Evolutionary conservation across 1,140 invertebrate genomes (phyloP), one percentile per base, ranked within the genome.

Genomic region (Samia ricini): DNA sequence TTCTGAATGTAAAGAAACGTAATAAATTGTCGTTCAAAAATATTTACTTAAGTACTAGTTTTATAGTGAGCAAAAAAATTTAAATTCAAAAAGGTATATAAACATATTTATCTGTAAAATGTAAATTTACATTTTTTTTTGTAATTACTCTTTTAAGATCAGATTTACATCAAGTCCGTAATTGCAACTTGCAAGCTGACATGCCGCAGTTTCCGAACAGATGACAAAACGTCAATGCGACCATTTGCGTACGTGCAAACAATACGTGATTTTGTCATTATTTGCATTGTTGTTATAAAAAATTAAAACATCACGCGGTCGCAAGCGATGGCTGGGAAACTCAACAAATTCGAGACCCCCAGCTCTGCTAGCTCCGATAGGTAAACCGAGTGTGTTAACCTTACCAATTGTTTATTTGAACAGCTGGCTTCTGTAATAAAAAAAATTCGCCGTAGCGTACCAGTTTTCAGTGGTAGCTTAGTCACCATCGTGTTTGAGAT

Each of bases 331-430:
- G 93, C 94, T 89, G 93, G 93, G 59, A 94, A 94, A 84, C 80
- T 94, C 76, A 92, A 92, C 74, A 92, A 92, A 74, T 93, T 94
- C 72, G 95, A 96, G 90, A 95, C 95, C 72, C 94, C 95, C 55
- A 96, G 95, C 76, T 96, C 95, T 57, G 95, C 95, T 61, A 96
- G 95, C 89, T 96, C 95, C 26, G 95, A 96, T 86, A 96, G 95
- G 95, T 96, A 93, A 88, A 81, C 61, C 74, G 74, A 74, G 77
- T 77, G 74, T 76, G 77, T 64, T 85, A 85, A 85, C 71, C 77
- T 80, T 79, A 69, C 66, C 65, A 74, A 75, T 75, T 85, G 79
- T 85, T 85, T 85, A 75, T 83, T 81, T 84, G 76, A 69, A 81
- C 85, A 89, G 85, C 87, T 88, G 83, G 79, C 75, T 77, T 64